Percentiles rank a stretch among this genome's conserved stretches.
phyloP scores from a whole-genome alignment of 1,140 invertebrate genomes.

The Plectrocnemia conspersa region DNA sequence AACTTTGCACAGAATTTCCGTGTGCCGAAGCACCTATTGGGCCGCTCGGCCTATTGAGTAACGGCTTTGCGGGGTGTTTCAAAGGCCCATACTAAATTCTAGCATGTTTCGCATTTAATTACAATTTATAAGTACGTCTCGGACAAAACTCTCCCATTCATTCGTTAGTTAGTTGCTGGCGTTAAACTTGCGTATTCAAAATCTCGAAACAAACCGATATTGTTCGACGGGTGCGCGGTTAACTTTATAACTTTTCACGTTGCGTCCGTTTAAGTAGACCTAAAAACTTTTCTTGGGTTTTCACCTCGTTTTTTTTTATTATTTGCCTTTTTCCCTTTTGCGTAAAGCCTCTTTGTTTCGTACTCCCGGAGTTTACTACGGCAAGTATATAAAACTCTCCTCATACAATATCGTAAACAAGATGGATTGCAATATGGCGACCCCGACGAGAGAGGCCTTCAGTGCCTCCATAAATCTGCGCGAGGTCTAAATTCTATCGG shows the following conservation, averaged over 20 bases:
- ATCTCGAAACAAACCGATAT: too few species aligned
- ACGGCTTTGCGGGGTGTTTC: neutral
- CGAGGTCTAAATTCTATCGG: conserved; percentile 23
- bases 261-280: too few species aligned
- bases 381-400: conserved; percentile 20
- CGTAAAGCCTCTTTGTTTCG: conserved; percentile 16
- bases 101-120: conserved; percentile 23
- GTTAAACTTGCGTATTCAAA: too few species aligned
- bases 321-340: conserved; percentile 11
- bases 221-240: too few species aligned
- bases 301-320: too few species aligned
- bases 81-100: conserved; percentile 9
- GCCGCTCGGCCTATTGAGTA: conserved; percentile 11
- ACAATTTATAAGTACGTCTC: conserved; percentile 26
- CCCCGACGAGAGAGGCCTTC: conserved; percentile 12
- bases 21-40: too few species aligned
- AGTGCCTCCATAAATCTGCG: conserved; percentile 5
- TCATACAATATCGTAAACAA: conserved; percentile 30
- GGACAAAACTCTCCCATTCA: too few species aligned
- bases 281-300: too few species aligned
- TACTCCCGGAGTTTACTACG: conserved; percentile 20
- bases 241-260: too few species aligned
- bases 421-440: conserved; percentile 27
- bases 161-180: too few species aligned
- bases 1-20: conserved; percentile 6